A percentile compares a stretch with the other conserved stretches of the same genome.
Conservation (phyloP, 1,140 invertebrate species). For the roundworm (Caenorhabditis elegans) region DNA sequence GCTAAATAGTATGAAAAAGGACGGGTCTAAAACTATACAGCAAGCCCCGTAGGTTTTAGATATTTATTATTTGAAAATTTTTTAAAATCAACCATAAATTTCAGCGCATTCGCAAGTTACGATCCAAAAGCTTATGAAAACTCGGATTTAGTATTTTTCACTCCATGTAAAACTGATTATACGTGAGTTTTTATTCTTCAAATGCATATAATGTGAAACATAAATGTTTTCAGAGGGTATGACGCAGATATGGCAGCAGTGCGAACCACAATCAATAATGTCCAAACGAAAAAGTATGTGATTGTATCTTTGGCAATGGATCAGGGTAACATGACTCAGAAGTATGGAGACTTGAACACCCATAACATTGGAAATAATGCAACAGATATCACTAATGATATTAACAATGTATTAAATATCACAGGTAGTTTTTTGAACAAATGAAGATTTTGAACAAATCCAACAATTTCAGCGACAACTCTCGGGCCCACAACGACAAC, state of each 20-base stretch:
- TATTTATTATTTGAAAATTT: no score
- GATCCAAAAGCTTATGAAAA: not conserved
- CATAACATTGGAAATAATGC: not conserved
- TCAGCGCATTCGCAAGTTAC: not conserved
- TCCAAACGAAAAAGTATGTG: not conserved
- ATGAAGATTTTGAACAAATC: no score
- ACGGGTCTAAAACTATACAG: no score
- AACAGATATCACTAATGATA: not conserved
- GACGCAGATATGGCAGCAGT: not conserved
- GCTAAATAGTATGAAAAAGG: no score
- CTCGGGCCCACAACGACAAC: not conserved
- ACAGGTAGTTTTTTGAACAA: not conserved
- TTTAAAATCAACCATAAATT: no score
- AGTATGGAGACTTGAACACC: not conserved
- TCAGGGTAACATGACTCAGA: not conserved
- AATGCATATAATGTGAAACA: not conserved
- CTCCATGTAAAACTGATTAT: not conserved
- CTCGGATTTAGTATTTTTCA: slow-evolving; percentile 13
- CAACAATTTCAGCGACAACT: not conserved
- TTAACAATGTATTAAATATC: not conserved
- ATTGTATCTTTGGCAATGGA: not conserved
- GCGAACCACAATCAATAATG: not conserved
- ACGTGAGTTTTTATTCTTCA: not conserved
- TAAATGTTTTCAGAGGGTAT: not conserved
- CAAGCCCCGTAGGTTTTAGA: no score